These are phyloP conservation scores for Heliconius charithonia DNA, from an alignment of 2,888 invertebrate species.

Conservation along the genomic window DNA sequence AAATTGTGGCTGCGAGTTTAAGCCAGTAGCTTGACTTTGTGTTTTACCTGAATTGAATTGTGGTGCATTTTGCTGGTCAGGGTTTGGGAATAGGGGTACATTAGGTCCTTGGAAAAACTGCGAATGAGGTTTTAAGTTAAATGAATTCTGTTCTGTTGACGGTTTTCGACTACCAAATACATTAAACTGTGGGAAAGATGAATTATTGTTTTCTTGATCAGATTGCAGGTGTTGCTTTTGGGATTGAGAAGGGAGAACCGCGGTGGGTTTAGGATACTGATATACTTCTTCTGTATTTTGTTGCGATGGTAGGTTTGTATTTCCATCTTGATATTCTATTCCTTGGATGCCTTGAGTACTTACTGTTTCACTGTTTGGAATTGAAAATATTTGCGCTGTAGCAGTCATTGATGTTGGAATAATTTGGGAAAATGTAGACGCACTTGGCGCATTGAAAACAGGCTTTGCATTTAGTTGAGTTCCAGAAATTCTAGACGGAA, in stretches of 20 bases:
- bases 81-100: too few species aligned
- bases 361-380: neutral
- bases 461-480: slow-evolving; percentile 19
- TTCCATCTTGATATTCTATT: slow-evolving; percentile 19
- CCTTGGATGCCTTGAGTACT: neutral
- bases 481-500: slow-evolving; percentile 57
- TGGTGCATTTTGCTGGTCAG: too few species aligned
- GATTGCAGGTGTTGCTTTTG: neutral
- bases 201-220: slow-evolving; percentile 2
- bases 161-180: neutral
- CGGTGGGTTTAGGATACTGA: slow-evolving; percentile 67
- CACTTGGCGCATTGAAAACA: slow-evolving; percentile 13
- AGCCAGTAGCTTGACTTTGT: too few species aligned
- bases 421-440: slow-evolving; percentile 2
- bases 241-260: slow-evolving; percentile 52
- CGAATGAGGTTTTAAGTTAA: neutral
- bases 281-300: slow-evolving; percentile 61
- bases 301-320: slow-evolving; percentile 33
- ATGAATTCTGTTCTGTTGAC: neutral
- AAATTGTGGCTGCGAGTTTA: neutral
- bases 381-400: slow-evolving; percentile 3
- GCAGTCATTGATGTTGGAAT: slow-evolving; percentile 6
- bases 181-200: neutral
- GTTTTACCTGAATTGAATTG: too few species aligned
- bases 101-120: neutral